Base-by-base conservation (phyloP, 1,140 invertebrate species). In the Campodea augens region DNA sequence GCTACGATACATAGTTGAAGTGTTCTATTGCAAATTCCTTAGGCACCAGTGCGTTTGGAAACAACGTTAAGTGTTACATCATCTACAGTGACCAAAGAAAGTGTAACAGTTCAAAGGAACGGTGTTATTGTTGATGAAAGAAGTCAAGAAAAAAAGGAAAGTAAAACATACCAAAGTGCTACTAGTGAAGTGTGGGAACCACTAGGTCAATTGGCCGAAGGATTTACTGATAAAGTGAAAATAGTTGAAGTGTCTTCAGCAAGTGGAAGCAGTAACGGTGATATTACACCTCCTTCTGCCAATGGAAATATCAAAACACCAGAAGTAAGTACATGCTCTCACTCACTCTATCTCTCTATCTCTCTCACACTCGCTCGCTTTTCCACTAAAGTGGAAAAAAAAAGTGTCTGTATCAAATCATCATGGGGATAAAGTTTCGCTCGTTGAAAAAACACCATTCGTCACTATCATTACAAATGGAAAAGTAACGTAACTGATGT, bases 11-110 rank as follows among this genome's bases (percentile, higher is more conserved):
- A n/a, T n/a, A n/a, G n/a, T n/a, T n/a, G n/a, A n/a, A n/a, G n/a
- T n/a, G n/a, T n/a, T n/a, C n/a, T n/a, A n/a, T n/a, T n/a, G n/a
- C n/a, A n/a, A n/a, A n/a, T n/a, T n/a, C n/a, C n/a, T n/a, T n/a
- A n/a, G n/a, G 72, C 75, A 24, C 77, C 78, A 13, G 76, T 80
- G 3, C 72, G 76, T 49, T 60, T 81, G 51, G 78, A 81, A 59
- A 79, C 77, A 13, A 75, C 73, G 29, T 60, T 81, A 44, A 78
- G 73, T 47, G 77, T 81, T 3, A 79, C 78, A 53, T 78, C 77
- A 4, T 75, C 74, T 24, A 70, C 78, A 18, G 72, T 78, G 20
- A 80, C 77, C 32, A 77, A 74, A 44, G 78, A 82, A 55, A 75
- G 78, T 52, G 73, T 82, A 43, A 76, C 74, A 0, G 75, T 81